These are phyloP conservation scores for Bombycilla garrulus DNA, from an alignment of 2,113 vertebrate genomes.

Conservation along the genomic window DNA sequence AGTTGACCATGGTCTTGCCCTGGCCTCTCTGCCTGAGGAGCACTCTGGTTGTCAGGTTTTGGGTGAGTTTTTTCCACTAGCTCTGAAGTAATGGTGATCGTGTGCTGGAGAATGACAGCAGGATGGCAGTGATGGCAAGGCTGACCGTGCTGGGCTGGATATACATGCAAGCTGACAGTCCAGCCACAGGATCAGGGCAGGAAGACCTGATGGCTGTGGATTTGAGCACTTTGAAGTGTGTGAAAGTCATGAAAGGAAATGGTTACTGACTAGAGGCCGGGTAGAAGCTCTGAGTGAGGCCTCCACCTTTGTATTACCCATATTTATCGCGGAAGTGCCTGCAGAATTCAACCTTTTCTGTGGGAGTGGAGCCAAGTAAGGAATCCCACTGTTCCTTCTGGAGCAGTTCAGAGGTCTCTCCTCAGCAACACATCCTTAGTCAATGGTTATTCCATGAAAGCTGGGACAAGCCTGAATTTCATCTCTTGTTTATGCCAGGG, in stretches of 20 bases:
- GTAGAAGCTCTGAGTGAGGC: neutral
- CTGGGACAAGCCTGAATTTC: neutral
- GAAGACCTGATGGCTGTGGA: neutral
- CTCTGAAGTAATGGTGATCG: neutral
- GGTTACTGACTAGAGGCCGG: neutral
- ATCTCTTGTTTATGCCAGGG: neutral
- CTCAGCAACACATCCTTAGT: neutral
- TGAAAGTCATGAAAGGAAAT: neutral
- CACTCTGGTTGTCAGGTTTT: neutral
- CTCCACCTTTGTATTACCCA: accelerated
- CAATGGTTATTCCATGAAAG: neutral
- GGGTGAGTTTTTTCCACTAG: neutral
- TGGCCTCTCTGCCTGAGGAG: neutral
- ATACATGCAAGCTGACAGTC: neutral
- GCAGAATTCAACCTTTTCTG: neutral
- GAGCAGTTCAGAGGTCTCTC: neutral
- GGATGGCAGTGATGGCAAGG: neutral
- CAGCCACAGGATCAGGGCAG: neutral
- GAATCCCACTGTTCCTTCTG: neutral
- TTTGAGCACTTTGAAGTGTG: neutral
- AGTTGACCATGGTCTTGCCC: neutral
- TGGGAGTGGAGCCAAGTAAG: neutral
- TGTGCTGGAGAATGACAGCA: neutral
- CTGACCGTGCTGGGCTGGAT: neutral
- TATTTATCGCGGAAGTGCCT: neutral